These are phyloP conservation scores for Zelleria hepariella DNA, from an alignment of 2,888 invertebrate genomes.

Conservation along the genomic window DNA sequence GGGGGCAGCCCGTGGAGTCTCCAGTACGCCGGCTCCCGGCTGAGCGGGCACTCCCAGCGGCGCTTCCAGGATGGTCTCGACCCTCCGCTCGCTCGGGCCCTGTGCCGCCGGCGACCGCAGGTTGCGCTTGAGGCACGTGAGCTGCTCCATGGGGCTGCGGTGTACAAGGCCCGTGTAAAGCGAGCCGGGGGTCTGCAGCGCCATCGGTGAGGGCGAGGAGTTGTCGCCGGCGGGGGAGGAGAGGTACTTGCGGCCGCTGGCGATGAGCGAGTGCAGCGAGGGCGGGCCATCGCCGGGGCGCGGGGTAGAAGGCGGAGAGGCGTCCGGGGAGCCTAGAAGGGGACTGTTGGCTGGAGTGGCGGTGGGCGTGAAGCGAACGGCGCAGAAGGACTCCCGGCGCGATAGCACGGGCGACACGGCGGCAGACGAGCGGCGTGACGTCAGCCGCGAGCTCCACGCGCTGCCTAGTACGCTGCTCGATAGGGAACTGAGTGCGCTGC, in stretches of 20 bases:
- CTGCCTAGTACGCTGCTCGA: conserved; percentile 60
- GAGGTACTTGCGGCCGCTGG: conserved; percentile 66
- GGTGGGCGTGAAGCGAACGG: conserved; percentile 84
- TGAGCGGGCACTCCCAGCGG: conserved; percentile 73
- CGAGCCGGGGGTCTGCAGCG: conserved; percentile 72
- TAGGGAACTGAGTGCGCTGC: conserved; percentile 72
- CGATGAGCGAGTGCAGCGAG: conserved; percentile 66
- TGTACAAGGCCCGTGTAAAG: conserved; percentile 75
- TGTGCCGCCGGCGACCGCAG: conserved; percentile 51
- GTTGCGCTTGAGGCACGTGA: conserved; percentile 78
- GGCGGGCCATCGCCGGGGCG: conserved; percentile 75
- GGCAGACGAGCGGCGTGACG: conserved; percentile 70
- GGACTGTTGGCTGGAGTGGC: conserved; percentile 93
- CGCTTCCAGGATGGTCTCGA: conserved; percentile 20
- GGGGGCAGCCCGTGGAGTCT: conserved; percentile 40
- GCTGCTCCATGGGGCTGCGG: conserved; percentile 83
- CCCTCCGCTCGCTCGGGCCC: conserved; percentile 26
- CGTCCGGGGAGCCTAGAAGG: conserved; percentile 72
- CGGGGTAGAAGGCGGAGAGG: conserved; percentile 69
- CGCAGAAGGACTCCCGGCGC: conserved; percentile 80
- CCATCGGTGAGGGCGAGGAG: conserved; percentile 74
- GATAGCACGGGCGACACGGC: conserved; percentile 73
- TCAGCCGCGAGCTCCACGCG: conserved; percentile 76
- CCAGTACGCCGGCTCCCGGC: conserved; percentile 72
- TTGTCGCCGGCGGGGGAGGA: conserved; percentile 72